Evolutionary conservation across 1,140 invertebrate species (phyloP), one percentile per base, ranked within the genome.

Genomic region (Lepidostoma basale): DNA sequence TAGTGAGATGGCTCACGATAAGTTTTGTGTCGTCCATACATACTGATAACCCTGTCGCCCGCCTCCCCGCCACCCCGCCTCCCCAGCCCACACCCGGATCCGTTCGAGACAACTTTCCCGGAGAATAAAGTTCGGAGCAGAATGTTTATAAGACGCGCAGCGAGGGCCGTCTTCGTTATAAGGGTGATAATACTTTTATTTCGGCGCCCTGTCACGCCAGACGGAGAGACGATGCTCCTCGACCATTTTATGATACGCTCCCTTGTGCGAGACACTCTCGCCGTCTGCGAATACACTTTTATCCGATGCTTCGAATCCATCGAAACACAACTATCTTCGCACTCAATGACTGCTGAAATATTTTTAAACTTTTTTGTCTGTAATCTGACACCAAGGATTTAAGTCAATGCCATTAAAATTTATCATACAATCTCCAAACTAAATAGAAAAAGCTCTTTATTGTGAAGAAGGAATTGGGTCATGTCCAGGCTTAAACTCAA

Each of bases 71-170:
- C 44, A 42, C 28, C 58, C 44, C 52, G 63, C 59, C 44, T 0
- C 5, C 25, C n/a, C 25, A 8, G 12, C 16, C 44, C 18, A 47
- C 44, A 47, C 44, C 44, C 23, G 44, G 14, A 2, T 18, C 44
- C 33, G 52, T 26, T 16, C 6, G 30, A 16, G 9, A 2, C 47
- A 64, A 63, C 62, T 42, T 65, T 47, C 45, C 39, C 39, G 18
- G 44, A 49, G 47, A n/a, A 70, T 67, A 66, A 66, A 26, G 36
- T 67, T 58, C 58, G 47, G 63, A 67, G 68, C 66, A 70, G 69
- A 70, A 67, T 70, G 67, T 70, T 70, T 70, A 70, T 67, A 70
- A 70, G 58, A 62, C 69, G 69, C 63, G 67, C 67, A 67, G 44
- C 67, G 18, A 23, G 28, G 65, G 52, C 20, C 28, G 52, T 56